Evolutionary conservation across 2,888 invertebrate species (phyloP), one percentile per base, ranked within the genome.

Genomic region (Pteria penguin): DNA sequence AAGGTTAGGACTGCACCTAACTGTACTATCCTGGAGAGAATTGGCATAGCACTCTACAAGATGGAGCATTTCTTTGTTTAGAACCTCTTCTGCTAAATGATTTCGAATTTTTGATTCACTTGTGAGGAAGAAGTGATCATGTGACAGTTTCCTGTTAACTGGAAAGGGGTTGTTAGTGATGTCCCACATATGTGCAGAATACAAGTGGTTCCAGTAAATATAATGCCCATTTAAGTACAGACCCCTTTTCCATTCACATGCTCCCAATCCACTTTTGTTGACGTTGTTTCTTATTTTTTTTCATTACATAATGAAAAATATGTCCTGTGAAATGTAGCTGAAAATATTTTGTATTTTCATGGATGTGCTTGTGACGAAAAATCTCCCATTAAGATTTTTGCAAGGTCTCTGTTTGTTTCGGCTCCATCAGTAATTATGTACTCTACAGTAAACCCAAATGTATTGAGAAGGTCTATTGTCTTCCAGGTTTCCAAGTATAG

Each of bases 241-340:
- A 11, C 63, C 32, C 61, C 54, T 71, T 33, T 66, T 62, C 24
- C 5, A 36, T 11, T 36, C 8, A 14, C 45, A 11, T 5, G 45
- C 45, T 36, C 45, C 45, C 5, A 11, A 36, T 11, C 66, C 71
- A 71, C 66, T 71, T 18, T 66, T 61, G 24, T 5, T 8, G 2
- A 75, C 54, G 24, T 62, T 70, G 27, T 75, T 75, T n/a, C 70
- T 14, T 2, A 65, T 65, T 58, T 70, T 75, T 36, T 75, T 75
- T 29, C 62, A 68, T 24, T 74, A 67, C 75, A 75, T 75, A 31
- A 75, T 75, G 24, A 75, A 70, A 65, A 57, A 70, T n/a, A 70
- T 57, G 5, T 57, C 18, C 4, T 68, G 22, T 36, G 32, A 4
- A n/a, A 4, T 26, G 1, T 33, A 18, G 2, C 24, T 52, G 52